These are phyloP conservation scores for Gymnocephalus cernua DNA, from an alignment of 2,113 vertebrate genomes.

Conservation along the genomic window DNA sequence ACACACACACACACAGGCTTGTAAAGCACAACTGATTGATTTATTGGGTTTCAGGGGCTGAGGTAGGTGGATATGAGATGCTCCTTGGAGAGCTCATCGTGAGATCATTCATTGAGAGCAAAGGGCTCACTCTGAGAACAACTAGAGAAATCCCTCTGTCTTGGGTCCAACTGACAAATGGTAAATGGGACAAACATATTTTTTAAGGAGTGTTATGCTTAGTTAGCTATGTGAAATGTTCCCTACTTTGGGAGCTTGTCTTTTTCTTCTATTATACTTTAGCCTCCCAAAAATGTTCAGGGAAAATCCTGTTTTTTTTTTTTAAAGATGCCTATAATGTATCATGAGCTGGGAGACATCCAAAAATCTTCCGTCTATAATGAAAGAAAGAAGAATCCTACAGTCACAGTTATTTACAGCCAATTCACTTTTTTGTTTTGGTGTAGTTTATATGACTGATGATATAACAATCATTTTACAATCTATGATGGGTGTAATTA, in stretches of 20 bases:
- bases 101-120: conserved; percentile 56
- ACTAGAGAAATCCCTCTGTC: conserved; percentile 49
- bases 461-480: background rate
- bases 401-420: background rate
- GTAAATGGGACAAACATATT: conserved; percentile 5
- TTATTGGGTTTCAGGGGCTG: conserved; percentile 71
- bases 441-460: background rate
- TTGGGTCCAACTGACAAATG: conserved; percentile 21
- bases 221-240: conserved; percentile 39
- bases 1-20: conserved; percentile 34
- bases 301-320: conserved; percentile 37
- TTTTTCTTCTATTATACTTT: conserved; percentile 16
- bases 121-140: conserved; percentile 49
- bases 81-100: conserved; percentile 69
- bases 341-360: background rate
- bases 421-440: background rate
- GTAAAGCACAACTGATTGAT: conserved; percentile 76
- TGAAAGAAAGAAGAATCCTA: background rate
- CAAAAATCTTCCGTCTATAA: background rate
- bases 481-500: background rate
- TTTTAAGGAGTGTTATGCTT: conserved; percentile 14
- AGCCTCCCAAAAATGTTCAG: conserved; percentile 1
- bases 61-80: conserved; percentile 71
- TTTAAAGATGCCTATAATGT: conserved; percentile 20
- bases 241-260: background rate